Evolutionary conservation across 2,888 invertebrate species (phyloP), one percentile per base, ranked within the genome.

Genomic region (Fabriciana adippe): DNA sequence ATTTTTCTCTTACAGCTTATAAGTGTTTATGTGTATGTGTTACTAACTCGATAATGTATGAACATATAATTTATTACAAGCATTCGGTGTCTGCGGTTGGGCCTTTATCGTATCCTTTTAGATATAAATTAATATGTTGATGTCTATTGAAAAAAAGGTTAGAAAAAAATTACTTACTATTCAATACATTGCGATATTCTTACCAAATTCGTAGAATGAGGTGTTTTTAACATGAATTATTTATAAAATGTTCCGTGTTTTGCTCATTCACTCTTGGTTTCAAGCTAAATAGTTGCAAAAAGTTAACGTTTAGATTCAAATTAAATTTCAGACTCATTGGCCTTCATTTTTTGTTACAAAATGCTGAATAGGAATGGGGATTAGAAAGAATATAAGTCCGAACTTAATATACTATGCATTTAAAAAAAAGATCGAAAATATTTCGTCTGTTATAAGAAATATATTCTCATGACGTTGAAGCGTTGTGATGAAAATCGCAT

Each of bases 1-100:
- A 68, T 71, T 72, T 69, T 72, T 72, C 68, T 67, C 56, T 61
- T 45, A 66, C 62, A 62, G 67, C 64, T n/a, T 61, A 48, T 59
- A 45, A 47, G 54, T 59, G 69, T 65, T 41, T 62, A 63, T 70
- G 68, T 64, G 73, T 71, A 69, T 69, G 68, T 72, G 73, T 76
- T 75, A 71, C 75, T 74, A 76, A 74, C 73, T 69, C 70, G 73
- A 73, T 73, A 73, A 74, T 74, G 69, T 74, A 72, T 69, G 73
- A 71, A 68, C 64, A 69, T n/a, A 73, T 75, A 73, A 75, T 75
- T 75, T 74, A 75, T 76, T 71, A 72, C 68, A 73, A 73, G 72
- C 72, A 69, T 70, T 68, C 72, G 71, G 54, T 61, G 72, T 75
- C 72, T 76, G 75, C 69, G 74, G 72, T 75, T 71, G 67, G 71